Conservation (phyloP, 2,797 vertebrate species). For the Hypotaenidia okinawae region DNA sequence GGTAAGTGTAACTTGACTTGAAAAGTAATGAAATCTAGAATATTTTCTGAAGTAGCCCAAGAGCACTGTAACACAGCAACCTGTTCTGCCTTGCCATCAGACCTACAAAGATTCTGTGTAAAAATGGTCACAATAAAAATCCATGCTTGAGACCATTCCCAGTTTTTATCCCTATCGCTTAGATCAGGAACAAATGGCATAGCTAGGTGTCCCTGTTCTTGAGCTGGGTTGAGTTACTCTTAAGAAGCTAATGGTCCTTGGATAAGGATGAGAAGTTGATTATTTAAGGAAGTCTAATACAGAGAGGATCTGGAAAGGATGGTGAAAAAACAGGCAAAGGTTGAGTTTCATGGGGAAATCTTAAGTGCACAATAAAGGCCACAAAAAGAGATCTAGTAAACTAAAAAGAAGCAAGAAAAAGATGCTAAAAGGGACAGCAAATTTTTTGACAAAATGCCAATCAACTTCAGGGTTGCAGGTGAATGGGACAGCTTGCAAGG, state of each 20-base stretch:
- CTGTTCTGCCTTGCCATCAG: background rate
- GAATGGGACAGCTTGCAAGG: background rate
- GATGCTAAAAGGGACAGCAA: background rate
- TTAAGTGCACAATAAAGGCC: background rate
- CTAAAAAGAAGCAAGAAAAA: background rate
- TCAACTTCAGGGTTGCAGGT: background rate
- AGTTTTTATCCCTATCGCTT: background rate
- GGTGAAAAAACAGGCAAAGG: background rate
- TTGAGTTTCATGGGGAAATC: background rate
- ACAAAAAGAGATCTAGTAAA: background rate
- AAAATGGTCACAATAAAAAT: background rate
- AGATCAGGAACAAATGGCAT: background rate
- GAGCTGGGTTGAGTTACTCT: background rate
- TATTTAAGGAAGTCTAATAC: background rate
- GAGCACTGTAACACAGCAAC: background rate
- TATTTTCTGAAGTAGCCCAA: background rate
- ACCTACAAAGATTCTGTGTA: background rate
- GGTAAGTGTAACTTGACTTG: background rate
- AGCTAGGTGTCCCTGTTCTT: background rate
- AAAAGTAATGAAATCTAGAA: background rate
- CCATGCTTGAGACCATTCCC: no score
- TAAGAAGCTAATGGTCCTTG: background rate
- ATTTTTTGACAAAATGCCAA: background rate
- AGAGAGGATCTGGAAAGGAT: background rate
- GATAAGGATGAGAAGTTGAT: background rate